Percentiles rank a stretch among this genome's conserved stretches.
These are phyloP conservation scores for Gymnothorax javanicus DNA, from an alignment of 2,797 vertebrate genomes.

Conservation along the genomic window DNA sequence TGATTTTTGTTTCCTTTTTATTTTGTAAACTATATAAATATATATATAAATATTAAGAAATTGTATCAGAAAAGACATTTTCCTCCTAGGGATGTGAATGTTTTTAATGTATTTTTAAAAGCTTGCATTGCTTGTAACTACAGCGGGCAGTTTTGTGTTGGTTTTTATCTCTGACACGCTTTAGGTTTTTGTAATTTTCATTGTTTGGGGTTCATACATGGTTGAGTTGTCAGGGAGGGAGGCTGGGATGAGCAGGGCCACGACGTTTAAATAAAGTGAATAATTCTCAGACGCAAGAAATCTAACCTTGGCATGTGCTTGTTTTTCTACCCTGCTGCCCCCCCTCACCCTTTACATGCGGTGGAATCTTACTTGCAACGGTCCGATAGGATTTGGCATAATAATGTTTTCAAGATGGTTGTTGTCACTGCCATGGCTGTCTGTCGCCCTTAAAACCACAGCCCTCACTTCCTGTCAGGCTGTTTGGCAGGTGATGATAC, in stretches of 20 bases:
- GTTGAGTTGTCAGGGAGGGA: conserved; percentile 29
- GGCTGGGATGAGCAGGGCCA: conserved; percentile 19
- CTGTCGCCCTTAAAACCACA: not conserved
- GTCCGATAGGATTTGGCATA: not conserved
- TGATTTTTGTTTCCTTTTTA: conserved; percentile 70
- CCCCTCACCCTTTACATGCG: not conserved
- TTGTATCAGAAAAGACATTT: conserved; percentile 80
- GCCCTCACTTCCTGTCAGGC: not conserved
- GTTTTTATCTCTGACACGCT: conserved; percentile 25
- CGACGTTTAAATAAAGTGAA: conserved; percentile 27
- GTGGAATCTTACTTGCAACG: not conserved
- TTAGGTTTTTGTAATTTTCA: conserved; percentile 33
- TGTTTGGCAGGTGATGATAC: not conserved
- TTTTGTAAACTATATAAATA: conserved; percentile 71
- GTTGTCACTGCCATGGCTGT: not conserved
- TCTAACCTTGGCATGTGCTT: conserved; percentile 24
- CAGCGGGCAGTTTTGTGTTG: conserved; percentile 44
- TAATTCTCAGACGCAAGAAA: conserved; percentile 32
- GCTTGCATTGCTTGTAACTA: conserved; percentile 67
- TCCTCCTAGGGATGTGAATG: conserved; percentile 82
- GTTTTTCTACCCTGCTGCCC: not conserved
- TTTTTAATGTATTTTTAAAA: conserved; percentile 67
- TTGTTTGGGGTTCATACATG: conserved; percentile 34
- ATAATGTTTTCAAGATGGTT: not conserved
- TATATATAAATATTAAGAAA: conserved; percentile 72